Percentiles rank a stretch among this genome's conserved stretches.
Conservation (phyloP, 2,113 vertebrate species). For the Neotoma lepida region DNA sequence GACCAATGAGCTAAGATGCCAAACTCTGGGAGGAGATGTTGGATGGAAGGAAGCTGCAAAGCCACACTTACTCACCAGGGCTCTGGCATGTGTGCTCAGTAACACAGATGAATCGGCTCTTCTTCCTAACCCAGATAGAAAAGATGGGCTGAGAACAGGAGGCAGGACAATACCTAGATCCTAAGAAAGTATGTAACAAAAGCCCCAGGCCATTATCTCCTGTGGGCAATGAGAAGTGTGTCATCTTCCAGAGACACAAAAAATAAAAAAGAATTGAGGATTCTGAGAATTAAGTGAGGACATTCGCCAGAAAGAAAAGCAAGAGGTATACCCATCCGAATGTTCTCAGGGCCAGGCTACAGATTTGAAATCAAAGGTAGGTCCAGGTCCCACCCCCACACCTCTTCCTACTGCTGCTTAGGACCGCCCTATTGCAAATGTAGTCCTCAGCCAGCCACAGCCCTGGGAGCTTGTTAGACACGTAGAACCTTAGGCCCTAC, state of each 20-base stretch:
- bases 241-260: background rate
- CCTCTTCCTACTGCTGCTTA: background rate
- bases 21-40: background rate
- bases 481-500: background rate
- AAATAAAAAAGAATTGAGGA: background rate
- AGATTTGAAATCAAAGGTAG: background rate
- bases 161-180: background rate
- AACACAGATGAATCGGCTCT: background rate
- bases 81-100: background rate
- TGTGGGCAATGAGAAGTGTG: background rate
- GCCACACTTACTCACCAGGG: conserved; percentile 33
- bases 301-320: background rate
- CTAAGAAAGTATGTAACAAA: background rate
- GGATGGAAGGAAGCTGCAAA: background rate
- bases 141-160: background rate
- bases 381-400: background rate
- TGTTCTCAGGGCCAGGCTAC: background rate
- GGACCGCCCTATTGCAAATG: background rate
- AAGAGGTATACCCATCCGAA: background rate
- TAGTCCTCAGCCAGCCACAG: background rate
- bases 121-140: background rate
- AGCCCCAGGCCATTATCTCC: background rate
- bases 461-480: background rate
- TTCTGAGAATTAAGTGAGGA: conserved; percentile 16
- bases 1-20: background rate